phyloP scores from a whole-genome alignment of 1,140 invertebrate genomes.

The Globodera rostochiensis region DNA sequence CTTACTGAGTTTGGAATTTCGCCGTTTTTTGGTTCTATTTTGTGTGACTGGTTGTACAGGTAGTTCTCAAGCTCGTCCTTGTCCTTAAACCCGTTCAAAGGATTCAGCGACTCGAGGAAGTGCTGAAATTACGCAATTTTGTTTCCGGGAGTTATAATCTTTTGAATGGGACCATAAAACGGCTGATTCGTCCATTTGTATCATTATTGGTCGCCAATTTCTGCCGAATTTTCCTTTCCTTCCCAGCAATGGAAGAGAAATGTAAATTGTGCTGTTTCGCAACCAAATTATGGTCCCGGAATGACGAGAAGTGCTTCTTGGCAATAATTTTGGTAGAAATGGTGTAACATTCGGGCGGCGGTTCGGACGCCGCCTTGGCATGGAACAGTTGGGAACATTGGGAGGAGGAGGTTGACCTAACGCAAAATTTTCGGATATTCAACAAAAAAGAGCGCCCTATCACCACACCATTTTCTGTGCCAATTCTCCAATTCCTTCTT shows the following conservation, averaged over 20 bases:
- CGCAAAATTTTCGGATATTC: background rate
- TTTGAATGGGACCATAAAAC: slow-evolving; percentile 18
- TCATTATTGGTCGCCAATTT: slow-evolving; percentile 3
- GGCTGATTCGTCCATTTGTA: slow-evolving; percentile 6
- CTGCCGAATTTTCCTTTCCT: background rate
- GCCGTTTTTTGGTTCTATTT: slow-evolving; percentile 53
- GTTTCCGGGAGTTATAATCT: background rate
- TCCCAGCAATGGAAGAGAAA: background rate
- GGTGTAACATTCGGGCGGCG: slow-evolving; percentile 26
- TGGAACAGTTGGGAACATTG: background rate
- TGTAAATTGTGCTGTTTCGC: background rate
- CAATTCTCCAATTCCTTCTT: background rate
- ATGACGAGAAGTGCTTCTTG: slow-evolving; percentile 6
- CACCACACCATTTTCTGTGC: background rate
- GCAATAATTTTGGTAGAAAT: slow-evolving; percentile 6
- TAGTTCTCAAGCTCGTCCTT: slow-evolving; percentile 58
- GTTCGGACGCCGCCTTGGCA: slow-evolving; percentile 35
- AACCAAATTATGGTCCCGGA: slow-evolving; percentile 1
- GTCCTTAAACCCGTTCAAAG: slow-evolving; percentile 53
- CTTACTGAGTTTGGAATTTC: slow-evolving; percentile 40
- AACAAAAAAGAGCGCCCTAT: background rate
- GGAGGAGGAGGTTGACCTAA: background rate
- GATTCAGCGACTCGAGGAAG: slow-evolving; percentile 54
- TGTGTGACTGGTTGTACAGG: slow-evolving; percentile 51
- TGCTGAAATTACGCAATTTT: slow-evolving; percentile 39